Evolutionary conservation across 2,113 vertebrate genomes (phyloP).

Genomic region (Kryptolebias marmoratus): DNA sequence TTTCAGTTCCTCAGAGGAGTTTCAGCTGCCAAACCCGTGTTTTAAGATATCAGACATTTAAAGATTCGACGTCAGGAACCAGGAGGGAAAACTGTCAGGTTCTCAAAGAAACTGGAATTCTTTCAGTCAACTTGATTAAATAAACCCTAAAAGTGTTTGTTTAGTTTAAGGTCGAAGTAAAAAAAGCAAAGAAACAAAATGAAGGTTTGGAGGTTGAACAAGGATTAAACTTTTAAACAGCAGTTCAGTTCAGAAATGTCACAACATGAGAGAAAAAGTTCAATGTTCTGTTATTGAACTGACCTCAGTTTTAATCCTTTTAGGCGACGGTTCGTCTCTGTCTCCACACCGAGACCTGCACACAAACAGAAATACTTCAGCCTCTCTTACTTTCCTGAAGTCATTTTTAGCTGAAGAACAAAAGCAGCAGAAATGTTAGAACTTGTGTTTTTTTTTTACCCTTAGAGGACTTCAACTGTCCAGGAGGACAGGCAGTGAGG

Average conservation of each 20-base stretch:
- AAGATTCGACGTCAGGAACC: not conserved
- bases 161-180: too few species aligned
- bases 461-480: too few species aligned
- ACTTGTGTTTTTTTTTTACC: too few species aligned
- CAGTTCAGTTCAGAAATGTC: not conserved
- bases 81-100: not conserved
- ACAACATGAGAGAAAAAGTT: not conserved
- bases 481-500: too few species aligned
- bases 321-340: conserved; percentile 93
- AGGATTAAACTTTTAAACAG: too few species aligned
- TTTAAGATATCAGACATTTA: not conserved
- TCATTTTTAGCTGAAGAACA: not conserved
- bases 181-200: too few species aligned
- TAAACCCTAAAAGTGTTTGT: too few species aligned
- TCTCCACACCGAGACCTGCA: conserved; percentile 92
- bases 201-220: too few species aligned
- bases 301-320: conserved; percentile 97
- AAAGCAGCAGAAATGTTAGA: too few species aligned
- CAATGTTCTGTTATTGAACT: not conserved
- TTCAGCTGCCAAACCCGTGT: not conserved
- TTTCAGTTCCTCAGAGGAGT: not conserved
- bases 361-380: conserved; percentile 20
- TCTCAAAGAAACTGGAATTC: not conserved
- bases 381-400: not conserved
- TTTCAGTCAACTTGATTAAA: too few species aligned